Evolutionary conservation across 2,888 invertebrate genomes (phyloP), one percentile per base, ranked within the genome.

Genomic region (Ichneumon xanthorius): DNA sequence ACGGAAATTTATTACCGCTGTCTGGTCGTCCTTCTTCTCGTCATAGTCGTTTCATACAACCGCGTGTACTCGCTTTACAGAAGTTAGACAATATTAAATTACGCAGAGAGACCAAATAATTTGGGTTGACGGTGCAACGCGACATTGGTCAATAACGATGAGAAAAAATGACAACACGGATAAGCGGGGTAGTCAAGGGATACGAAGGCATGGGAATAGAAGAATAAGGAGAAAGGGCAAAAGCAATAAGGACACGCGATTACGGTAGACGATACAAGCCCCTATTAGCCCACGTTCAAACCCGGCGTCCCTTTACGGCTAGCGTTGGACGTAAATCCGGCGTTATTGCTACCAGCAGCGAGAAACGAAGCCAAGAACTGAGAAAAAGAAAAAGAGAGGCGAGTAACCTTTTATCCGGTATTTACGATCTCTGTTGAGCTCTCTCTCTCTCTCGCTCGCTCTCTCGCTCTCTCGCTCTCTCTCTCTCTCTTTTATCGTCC

Each of bases 351-450:
- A 53, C 55, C 55, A 37, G 9, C 22, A 73, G 45, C 26, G 61
- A 40, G 61, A 73, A 58, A 72, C 55, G 53, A 55, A 72, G 33
- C 58, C 40, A 61, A 73, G 63, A 75, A 26, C 48, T n/a, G 73
- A 75, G 45, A 58, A 3, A 22, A 30, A 1, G 16, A 45, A 73
- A 61, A 73, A 26, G 7, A 40, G 61, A 26, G 45, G 33, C n/a
- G 75, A 63, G 63, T n/a, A 82, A 72, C 73, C 79, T 75, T 84
- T 83, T 84, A 73, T 78, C 30, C 40, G 19, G 73, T 48, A 84
- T 84, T 84, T 80, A 84, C 79, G 83, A 84, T 84, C 63, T 48
- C 63, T 19, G 58, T 50, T 45, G 61, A 61, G 58, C 71, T 70
- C 45, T 70, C 78, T 50, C 55, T 76, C 65, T 11, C 53, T 30